A percentile compares a stretch with the other conserved stretches of the same genome.
These are phyloP conservation scores for Calypte anna DNA, from an alignment of 2,113 vertebrate genomes.

Conservation along the genomic window DNA sequence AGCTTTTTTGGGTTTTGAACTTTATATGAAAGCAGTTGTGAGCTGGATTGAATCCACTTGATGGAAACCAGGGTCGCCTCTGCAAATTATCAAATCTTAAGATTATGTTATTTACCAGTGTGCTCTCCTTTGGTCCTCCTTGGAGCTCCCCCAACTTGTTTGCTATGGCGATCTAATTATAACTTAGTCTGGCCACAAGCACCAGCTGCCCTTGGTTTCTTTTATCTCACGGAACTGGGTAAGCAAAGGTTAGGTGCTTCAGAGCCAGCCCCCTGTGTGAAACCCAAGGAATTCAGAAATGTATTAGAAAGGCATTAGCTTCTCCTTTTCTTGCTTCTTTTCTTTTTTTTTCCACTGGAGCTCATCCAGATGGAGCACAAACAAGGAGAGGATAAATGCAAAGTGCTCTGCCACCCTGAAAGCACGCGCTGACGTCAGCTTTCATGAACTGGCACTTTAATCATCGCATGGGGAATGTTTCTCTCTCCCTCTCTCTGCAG, in stretches of 20 bases:
- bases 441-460: constrained; percentile 55
- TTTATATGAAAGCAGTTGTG: neutral
- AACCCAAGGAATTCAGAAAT: neutral
- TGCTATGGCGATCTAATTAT: constrained; percentile 41
- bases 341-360: constrained; percentile 29
- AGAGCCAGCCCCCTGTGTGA: neutral
- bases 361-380: constrained; percentile 66
- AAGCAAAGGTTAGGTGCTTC: constrained; percentile 12
- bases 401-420: constrained; percentile 47
- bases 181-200: neutral
- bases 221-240: neutral
- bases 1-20: neutral
- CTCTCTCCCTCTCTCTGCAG: constrained; percentile 20
- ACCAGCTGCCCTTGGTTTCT: neutral
- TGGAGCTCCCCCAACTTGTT: constrained; percentile 17
- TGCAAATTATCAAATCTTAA: neutral
- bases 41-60: neutral
- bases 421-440: constrained; percentile 58
- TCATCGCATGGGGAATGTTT: constrained; percentile 34
- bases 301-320: constrained; percentile 55
- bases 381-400: constrained; percentile 65
- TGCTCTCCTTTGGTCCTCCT: neutral
- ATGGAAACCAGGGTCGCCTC: neutral
- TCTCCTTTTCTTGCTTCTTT: neutral
- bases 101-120: neutral